phyloP scores from a whole-genome alignment of 2,888 invertebrate species.

The Nemotelus nigrinus region DNA sequence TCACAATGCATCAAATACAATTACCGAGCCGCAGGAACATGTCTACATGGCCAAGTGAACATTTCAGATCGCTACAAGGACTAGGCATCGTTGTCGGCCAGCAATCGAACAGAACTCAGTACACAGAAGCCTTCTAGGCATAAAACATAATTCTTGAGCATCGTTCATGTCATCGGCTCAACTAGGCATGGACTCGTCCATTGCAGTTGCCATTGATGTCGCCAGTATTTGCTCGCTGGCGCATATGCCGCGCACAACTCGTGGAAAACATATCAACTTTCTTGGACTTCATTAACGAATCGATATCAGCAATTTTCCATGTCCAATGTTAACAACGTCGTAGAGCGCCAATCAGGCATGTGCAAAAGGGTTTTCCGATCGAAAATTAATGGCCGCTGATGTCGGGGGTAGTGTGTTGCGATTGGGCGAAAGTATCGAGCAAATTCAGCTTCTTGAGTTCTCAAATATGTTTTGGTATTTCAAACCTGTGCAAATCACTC shows the following conservation, averaged over 20 bases:
- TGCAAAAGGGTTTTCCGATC: conserved; percentile 19
- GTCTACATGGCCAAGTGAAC: conserved; percentile 5
- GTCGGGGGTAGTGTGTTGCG: not conserved
- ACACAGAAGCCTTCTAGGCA: conserved; percentile 36
- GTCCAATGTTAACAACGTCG: conserved; percentile 43
- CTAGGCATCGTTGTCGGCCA: conserved; percentile 30
- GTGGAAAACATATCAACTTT: conserved; percentile 31
- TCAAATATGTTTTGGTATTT: not conserved
- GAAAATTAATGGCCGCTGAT: conserved; percentile 1
- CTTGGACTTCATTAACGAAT: conserved; percentile 40
- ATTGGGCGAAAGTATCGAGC: not conserved
- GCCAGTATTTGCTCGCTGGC: conserved; percentile 27
- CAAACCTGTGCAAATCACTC: not conserved
- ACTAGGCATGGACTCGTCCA: not conserved
- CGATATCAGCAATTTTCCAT: conserved; percentile 42
- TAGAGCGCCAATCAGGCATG: conserved; percentile 40
- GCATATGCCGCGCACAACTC: conserved; percentile 4
- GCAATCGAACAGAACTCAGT: conserved; percentile 11
- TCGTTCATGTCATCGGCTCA: conserved; percentile 18
- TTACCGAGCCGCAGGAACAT: conserved; percentile 28
- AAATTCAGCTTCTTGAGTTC: not conserved
- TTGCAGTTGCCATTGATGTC: conserved; percentile 19
- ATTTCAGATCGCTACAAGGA: conserved; percentile 11
- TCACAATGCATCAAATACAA: conserved; percentile 42
- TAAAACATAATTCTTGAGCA: conserved; percentile 37